Conservation (phyloP, 2,797 vertebrate species). For the Poecile montanus region DNA sequence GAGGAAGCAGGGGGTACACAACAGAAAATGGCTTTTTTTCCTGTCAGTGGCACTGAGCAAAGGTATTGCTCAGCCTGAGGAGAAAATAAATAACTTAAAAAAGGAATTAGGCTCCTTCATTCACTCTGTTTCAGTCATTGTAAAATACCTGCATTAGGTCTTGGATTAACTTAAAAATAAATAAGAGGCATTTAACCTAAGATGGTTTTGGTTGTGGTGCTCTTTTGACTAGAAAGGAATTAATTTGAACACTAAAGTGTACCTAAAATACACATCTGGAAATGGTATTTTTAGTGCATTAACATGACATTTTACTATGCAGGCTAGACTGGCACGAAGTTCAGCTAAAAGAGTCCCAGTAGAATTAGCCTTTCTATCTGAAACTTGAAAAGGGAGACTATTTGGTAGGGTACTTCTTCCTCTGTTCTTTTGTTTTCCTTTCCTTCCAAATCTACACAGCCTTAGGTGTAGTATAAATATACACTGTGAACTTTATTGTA, state of each 20-base stretch:
- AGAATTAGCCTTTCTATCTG: background rate
- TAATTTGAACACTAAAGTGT: background rate
- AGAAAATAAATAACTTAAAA: background rate
- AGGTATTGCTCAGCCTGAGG: background rate
- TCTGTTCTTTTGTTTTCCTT: background rate
- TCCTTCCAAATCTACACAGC: background rate
- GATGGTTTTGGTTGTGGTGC: background rate
- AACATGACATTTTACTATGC: background rate
- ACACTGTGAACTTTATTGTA: conserved; percentile 31
- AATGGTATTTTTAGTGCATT: background rate
- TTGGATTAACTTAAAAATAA: background rate
- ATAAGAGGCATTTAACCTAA: background rate
- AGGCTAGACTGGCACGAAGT: background rate
- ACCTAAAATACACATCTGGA: background rate
- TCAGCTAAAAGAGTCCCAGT: background rate
- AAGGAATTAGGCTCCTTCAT: background rate
- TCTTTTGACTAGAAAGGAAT: background rate
- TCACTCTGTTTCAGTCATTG: background rate
- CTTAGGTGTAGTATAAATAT: conserved; percentile 3
- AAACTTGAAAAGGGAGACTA: background rate
- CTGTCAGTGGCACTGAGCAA: background rate
- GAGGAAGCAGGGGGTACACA: background rate
- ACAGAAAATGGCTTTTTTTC: background rate
- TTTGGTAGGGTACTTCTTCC: background rate
- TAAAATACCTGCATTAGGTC: background rate